Percentiles rank a stretch among this genome's conserved stretches.
Conservation (phyloP, 2,113 vertebrate species). For the Lucifuga dentata region DNA sequence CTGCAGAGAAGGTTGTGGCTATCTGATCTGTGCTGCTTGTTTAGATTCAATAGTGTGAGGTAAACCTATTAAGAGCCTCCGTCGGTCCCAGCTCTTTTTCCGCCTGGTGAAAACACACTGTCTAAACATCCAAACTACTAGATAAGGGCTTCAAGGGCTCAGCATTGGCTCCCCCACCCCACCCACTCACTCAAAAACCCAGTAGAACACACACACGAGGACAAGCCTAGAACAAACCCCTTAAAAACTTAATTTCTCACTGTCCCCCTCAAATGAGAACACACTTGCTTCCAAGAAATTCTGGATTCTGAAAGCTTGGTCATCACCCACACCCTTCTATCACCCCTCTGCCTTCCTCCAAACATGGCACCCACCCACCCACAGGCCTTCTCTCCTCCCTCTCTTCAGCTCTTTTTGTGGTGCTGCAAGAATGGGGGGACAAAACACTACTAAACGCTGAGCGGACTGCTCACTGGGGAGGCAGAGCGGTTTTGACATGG, state of each 20-base stretch:
- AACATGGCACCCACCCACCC: conserved; percentile 30
- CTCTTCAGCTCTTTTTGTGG: conserved; percentile 86
- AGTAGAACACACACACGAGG: neutral
- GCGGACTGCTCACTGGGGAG: conserved; percentile 94
- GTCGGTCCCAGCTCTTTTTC: conserved; percentile 73
- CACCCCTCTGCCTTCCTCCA: conserved; percentile 1
- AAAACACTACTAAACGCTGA: conserved; percentile 99
- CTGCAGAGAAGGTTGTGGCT: conserved; percentile 86
- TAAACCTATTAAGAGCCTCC: conserved; percentile 95
- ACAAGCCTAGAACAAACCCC: neutral
- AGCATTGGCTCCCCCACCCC: conserved; percentile 17
- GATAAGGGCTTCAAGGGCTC: conserved; percentile 87
- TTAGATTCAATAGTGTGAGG: conserved; percentile 91
- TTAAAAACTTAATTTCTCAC: neutral
- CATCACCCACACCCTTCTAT: conserved; percentile 31
- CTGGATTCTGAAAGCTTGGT: conserved; percentile 81
- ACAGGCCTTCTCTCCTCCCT: conserved; percentile 48
- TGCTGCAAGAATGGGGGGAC: conserved; percentile 95
- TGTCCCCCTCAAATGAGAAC: conserved; percentile 79
- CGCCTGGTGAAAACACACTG: conserved; percentile 93
- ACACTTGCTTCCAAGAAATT: conserved; percentile 23
- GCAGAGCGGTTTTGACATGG: conserved; percentile 99
- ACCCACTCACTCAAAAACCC: conserved; percentile 1
- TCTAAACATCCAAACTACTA: conserved; percentile 94
- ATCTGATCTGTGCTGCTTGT: conserved; percentile 93